Conservation (phyloP, 2,888 invertebrate species). For the Nyleta sp. region DNA sequence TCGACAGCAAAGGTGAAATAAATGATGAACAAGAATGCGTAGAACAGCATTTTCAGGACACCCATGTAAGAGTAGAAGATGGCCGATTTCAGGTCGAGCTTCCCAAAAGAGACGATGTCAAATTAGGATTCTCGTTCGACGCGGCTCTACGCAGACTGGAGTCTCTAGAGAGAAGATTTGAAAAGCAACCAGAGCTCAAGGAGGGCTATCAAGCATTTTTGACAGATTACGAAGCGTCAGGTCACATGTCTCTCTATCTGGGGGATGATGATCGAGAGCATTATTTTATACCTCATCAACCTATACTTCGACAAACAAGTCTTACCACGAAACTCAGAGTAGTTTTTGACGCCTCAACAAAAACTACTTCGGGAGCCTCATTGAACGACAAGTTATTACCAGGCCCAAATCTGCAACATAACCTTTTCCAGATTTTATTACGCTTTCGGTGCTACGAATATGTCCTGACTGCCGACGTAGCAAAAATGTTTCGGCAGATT, state of each 20-base stretch:
- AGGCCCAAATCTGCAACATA: conserved; percentile 70
- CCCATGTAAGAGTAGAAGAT: conserved; percentile 1
- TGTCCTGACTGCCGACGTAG: conserved; percentile 67
- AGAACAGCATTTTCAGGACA: conserved; percentile 1
- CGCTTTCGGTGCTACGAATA: conserved; percentile 66
- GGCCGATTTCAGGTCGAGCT: conserved; percentile 19
- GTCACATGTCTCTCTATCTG: background rate
- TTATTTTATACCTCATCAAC: conserved; percentile 73
- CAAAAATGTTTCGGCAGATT: conserved; percentile 1
- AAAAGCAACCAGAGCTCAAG: too few relatives aligned
- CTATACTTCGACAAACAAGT: conserved; percentile 67
- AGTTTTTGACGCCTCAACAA: conserved; percentile 68
- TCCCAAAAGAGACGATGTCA: background rate
- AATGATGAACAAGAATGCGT: conserved; percentile 33
- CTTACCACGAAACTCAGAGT: conserved; percentile 63
- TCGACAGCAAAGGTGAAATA: background rate
- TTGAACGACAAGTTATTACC: conserved; percentile 68
- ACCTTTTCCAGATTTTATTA: conserved; percentile 65
- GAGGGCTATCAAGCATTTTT: background rate
- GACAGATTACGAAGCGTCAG: conserved; percentile 1
- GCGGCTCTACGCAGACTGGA: conserved; percentile 9
- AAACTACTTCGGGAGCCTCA: conserved; percentile 66
- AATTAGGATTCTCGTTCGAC: conserved; percentile 15
- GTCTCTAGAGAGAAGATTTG: background rate
- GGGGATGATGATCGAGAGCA: background rate